Conservation (phyloP, 2,113 vertebrate species). For the Heptranchias perlo region DNA sequence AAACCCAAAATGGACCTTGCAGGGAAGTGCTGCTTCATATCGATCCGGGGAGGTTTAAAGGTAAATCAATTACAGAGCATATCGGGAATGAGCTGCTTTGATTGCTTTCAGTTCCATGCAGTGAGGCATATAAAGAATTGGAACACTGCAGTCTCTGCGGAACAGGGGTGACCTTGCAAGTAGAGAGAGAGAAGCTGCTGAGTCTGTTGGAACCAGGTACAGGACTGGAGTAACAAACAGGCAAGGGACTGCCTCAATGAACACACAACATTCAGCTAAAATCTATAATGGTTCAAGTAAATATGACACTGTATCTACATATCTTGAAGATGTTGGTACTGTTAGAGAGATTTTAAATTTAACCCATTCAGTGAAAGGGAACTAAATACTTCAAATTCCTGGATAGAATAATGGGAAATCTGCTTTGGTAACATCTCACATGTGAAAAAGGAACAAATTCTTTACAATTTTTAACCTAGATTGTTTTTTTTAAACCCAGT, state of each 20-base stretch:
- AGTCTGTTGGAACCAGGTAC: neutral
- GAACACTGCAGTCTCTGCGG: neutral
- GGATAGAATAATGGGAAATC: neutral
- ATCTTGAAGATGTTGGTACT: neutral
- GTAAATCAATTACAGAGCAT: neutral
- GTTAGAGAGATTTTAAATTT: neutral
- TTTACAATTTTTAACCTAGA: neutral
- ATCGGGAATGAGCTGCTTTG: neutral
- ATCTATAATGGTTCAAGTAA: neutral
- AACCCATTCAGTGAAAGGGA: neutral
- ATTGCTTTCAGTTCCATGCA: neutral
- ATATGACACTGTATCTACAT: neutral
- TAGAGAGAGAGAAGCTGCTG: neutral
- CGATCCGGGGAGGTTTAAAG: neutral
- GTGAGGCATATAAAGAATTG: neutral
- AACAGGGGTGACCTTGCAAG: constrained; percentile 23
- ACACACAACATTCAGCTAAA: neutral
- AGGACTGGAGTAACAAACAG: neutral
- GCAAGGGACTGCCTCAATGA: neutral
- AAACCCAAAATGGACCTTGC: too few species aligned
- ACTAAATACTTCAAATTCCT: neutral
- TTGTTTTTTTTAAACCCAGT: neutral
- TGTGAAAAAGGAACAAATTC: neutral
- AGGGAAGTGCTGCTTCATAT: neutral
- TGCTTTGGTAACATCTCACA: neutral